Evolutionary conservation across 2,113 vertebrate genomes (phyloP).

Genomic region (Lucifuga dentata): DNA sequence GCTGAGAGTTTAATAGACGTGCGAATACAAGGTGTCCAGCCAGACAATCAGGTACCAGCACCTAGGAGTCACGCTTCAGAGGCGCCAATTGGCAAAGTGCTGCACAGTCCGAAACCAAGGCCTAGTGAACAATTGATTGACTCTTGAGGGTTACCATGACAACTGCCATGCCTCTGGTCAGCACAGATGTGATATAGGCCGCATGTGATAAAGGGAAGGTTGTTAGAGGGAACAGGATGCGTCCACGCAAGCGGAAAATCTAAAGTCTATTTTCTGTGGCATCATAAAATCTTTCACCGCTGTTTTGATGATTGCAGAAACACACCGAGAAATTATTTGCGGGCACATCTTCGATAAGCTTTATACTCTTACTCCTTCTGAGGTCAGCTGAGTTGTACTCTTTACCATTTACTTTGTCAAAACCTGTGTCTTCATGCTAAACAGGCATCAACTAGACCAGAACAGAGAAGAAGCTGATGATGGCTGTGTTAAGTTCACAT

Average conservation of each 20-base stretch:
- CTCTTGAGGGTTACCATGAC: conserved; percentile 74
- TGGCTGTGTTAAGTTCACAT: no score
- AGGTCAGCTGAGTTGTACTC: no score
- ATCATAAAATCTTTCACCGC: conserved; percentile 30
- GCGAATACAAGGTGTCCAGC: conserved; percentile 52
- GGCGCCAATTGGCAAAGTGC: conserved; percentile 67
- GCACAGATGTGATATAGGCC: conserved; percentile 28
- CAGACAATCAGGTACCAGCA: conserved; percentile 56
- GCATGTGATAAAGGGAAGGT: conserved; percentile 40
- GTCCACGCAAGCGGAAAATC: conserved; percentile 26
- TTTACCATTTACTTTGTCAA: no score
- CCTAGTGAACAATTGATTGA: conserved; percentile 71
- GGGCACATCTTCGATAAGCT: background rate
- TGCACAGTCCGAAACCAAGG: conserved; percentile 46
- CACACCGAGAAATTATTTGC: conserved; percentile 6
- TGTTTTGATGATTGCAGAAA: conserved; percentile 19
- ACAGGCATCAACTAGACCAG: no score
- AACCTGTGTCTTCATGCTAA: no score
- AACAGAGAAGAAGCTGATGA: no score
- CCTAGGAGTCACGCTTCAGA: conserved; percentile 71
- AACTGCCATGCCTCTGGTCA: conserved; percentile 60
- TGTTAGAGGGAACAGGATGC: conserved; percentile 36
- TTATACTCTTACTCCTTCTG: no score
- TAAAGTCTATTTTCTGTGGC: conserved; percentile 18
- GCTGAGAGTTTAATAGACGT: conserved; percentile 46